These are phyloP conservation scores for Carterocephalus palaemon DNA, from an alignment of 2,888 invertebrate genomes.

Conservation along the genomic window DNA sequence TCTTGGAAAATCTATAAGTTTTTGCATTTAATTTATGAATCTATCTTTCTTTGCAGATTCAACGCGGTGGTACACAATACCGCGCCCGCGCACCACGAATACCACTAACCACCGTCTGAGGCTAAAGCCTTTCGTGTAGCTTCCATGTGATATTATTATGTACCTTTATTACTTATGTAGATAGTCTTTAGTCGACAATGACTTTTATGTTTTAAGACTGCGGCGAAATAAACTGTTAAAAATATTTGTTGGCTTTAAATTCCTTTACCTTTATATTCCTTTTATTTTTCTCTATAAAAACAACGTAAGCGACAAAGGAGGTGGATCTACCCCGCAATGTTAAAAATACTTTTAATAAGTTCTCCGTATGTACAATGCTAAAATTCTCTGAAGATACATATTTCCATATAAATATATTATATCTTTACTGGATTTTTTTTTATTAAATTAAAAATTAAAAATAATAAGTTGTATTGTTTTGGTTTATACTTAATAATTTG, in stretches of 20 bases:
- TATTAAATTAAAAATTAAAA: too few relatives aligned
- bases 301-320: too few relatives aligned
- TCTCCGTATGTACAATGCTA: too few relatives aligned
- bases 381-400: too few relatives aligned
- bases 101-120: conserved; percentile 49
- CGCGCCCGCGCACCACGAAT: conserved; percentile 66
- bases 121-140: conserved; percentile 42
- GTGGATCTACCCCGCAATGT: too few relatives aligned
- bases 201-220: conserved; percentile 67
- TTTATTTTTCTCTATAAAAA: neutral
- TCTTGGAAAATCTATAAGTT: too few relatives aligned
- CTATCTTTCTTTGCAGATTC: conserved; percentile 61
- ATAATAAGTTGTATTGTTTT: too few relatives aligned
- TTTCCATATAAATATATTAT: too few relatives aligned
- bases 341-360: too few relatives aligned
- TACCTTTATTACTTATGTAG: conserved; percentile 65
- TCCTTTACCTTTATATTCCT: neutral
- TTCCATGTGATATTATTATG: conserved; percentile 71
- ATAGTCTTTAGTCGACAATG: conserved; percentile 74
- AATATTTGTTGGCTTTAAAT: conserved; percentile 32
- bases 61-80: conserved; percentile 77
- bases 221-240: conserved; percentile 75
- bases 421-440: too few relatives aligned
- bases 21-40: too few relatives aligned
- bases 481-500: too few relatives aligned